Base-by-base conservation (phyloP, 2,113 vertebrate genomes). In the Verasper variegatus region DNA sequence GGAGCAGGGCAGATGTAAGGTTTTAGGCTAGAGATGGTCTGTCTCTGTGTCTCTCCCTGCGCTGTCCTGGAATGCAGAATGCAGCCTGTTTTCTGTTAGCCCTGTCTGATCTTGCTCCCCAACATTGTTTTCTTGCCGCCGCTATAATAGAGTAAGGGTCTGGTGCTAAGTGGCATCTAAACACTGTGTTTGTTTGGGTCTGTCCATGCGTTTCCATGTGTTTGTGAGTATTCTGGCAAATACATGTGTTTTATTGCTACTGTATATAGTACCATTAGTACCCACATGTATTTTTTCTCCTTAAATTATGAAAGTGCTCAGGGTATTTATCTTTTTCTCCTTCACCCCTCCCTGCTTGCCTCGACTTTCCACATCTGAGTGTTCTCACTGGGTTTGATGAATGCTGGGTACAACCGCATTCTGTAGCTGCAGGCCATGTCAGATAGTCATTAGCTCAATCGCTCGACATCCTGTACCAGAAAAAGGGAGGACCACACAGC, bases 21-120 rank as follows among this genome's bases (percentile, higher is more conserved):
- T 89, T 87, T 82, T 68, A 88, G 71, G 78, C 78, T 56, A 80
- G 83, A 70, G 84, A 86, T 81, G 71, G 27, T 83, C 62, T 76
- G 81, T 78, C 68, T 82, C 78, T 47, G 42, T 80, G 62, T 85
- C 59, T 86, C 82, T 81, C 57, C 23, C 45, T 47, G 24, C 65
- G 81, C 55, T 80, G 79, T 82, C 71, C 63, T 79, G 86, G 87
- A 89, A 91, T 84, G 86, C 74, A 85, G 76, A 76, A 70, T 75
- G 60, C 74, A 68, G 88, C 87, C 90, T 90, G 90, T 86, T 90
- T 91, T 88, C 66, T 80, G 82, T 91, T 90, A 88, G 78, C 74
- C 3, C 76, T 51, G 74, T 88, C 83, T 87, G 85, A 86, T 86
- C 67, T 63, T 27, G 51, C 75, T 85, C 77, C 81, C 81, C 76